phyloP scores from a whole-genome alignment of 2,113 vertebrate genomes.

The Colius striatus region DNA sequence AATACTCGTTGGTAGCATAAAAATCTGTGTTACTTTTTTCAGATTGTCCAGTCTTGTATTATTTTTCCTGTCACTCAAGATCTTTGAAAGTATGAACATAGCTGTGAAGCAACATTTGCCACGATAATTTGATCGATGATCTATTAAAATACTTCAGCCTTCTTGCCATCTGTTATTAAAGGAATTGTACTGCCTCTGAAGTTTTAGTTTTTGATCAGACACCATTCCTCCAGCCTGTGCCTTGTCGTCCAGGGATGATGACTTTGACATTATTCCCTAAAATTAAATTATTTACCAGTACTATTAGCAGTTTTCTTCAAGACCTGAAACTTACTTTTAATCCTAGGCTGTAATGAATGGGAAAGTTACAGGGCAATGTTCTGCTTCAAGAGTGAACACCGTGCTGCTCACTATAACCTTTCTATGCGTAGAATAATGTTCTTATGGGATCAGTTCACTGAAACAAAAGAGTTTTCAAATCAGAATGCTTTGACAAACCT shows the following conservation, averaged over 20 bases:
- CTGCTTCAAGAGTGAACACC: background rate
- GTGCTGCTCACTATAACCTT: background rate
- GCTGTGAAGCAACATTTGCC: background rate
- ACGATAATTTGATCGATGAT: background rate
- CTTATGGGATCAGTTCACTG: background rate
- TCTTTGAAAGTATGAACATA: background rate
- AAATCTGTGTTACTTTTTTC: background rate
- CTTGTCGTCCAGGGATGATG: accelerated
- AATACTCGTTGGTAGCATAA: background rate
- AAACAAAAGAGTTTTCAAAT: background rate
- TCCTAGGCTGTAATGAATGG: background rate
- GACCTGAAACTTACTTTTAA: background rate
- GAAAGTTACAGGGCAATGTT: background rate
- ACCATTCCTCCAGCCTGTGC: accelerated
- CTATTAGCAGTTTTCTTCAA: background rate
- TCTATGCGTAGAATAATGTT: background rate
- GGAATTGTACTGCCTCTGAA: background rate
- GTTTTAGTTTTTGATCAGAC: background rate
- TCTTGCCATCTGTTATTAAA: background rate
- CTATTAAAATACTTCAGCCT: background rate
- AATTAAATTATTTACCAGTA: background rate
- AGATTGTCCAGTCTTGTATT: background rate
- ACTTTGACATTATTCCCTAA: background rate
- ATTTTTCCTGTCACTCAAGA: background rate
- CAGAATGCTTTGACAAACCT: background rate